phyloP scores from a whole-genome alignment of 2,888 invertebrate genomes.

The Odontocerum albicorne region DNA sequence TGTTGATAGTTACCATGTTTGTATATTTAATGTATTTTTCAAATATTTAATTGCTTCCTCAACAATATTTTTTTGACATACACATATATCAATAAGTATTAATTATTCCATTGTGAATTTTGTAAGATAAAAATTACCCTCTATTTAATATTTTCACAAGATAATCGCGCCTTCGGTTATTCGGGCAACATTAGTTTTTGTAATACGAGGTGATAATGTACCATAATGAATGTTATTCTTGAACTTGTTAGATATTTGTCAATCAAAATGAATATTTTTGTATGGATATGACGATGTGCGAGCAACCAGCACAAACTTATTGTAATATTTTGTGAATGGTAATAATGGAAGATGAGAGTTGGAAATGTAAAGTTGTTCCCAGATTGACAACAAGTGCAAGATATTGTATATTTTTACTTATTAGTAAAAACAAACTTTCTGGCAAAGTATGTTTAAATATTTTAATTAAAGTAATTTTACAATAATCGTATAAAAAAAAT shows the following conservation, averaged over 20 bases:
- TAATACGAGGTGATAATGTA: not conserved
- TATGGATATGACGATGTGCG: conserved; percentile 19
- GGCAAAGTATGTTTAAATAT: too few species aligned
- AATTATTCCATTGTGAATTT: conserved; percentile 7
- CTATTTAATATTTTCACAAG: too few species aligned
- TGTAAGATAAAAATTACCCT: conserved; percentile 7
- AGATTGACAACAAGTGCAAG: conserved; percentile 1
- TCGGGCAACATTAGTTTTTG: not conserved
- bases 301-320: conserved; percentile 14
- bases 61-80: conserved; percentile 6
- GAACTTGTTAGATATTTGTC: conserved; percentile 11
- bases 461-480: too few species aligned
- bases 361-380: not conserved
- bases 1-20: conserved; percentile 12
- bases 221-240: not conserved
- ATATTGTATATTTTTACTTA: too few species aligned
- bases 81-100: too few species aligned
- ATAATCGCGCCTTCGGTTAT: too few species aligned
- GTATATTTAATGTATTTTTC: not conserved
- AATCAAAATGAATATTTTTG: conserved; percentile 23
- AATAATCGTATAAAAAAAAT: too few species aligned
- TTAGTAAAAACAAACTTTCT: too few species aligned
- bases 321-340: not conserved
- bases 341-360: not conserved
- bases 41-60: conserved; percentile 5